phyloP scores from a whole-genome alignment of 2,113 vertebrate genomes.

The Vidua macroura region DNA sequence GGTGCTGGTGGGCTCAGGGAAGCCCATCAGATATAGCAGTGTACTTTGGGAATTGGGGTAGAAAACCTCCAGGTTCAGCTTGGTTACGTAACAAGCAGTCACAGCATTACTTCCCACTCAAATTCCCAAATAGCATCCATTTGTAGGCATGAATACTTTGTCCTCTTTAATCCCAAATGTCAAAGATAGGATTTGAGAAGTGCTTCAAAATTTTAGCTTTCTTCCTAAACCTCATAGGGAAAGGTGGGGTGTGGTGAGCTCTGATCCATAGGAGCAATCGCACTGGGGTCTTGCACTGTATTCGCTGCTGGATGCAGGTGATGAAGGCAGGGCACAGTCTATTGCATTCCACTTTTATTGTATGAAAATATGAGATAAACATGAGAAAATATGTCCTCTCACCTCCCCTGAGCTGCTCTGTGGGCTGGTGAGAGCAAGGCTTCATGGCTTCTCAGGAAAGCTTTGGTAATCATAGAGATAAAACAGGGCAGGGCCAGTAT shows the following conservation, averaged over 20 bases:
- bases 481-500: background rate
- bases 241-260: background rate
- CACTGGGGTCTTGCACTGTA: fast-evolving
- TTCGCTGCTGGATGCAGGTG: background rate
- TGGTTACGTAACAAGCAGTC: background rate
- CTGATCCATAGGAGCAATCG: background rate
- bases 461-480: background rate
- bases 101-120: background rate
- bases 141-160: background rate
- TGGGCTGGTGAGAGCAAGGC: background rate
- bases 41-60: background rate
- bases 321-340: background rate
- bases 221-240: background rate
- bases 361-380: background rate
- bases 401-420: background rate
- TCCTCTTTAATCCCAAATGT: background rate
- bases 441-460: background rate
- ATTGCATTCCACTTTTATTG: background rate
- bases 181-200: background rate
- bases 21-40: background rate
- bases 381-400: background rate
- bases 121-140: background rate
- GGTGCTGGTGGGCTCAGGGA: background rate
- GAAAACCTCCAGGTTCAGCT: background rate
- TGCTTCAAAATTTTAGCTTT: background rate